Percentiles rank a stretch among this genome's conserved stretches.
Evolutionary conservation across 2,113 vertebrate genomes (phyloP).

Genomic region (Oceanodroma tethys): DNA sequence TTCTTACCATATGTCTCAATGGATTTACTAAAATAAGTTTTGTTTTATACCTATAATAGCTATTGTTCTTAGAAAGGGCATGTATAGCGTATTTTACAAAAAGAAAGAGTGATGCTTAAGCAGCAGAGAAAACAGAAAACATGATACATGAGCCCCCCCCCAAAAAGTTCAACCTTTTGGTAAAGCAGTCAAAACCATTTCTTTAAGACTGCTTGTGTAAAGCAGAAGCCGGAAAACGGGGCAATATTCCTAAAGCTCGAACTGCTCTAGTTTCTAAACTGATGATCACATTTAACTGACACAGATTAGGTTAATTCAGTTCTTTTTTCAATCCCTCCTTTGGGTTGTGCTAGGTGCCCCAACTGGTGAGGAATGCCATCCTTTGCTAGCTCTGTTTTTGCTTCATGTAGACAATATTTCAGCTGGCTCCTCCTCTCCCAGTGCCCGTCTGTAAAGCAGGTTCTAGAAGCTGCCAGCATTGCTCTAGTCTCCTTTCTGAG

Average conservation of each 20-base stretch:
- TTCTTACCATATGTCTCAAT: conserved; percentile 1
- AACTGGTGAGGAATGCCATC: neutral
- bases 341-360: neutral
- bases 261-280: neutral
- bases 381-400: neutral
- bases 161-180: neutral
- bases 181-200: neutral
- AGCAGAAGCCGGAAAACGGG: neutral
- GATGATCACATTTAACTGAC: neutral
- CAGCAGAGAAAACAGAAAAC: neutral
- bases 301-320: neutral
- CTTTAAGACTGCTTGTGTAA: neutral
- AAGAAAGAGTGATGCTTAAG: neutral
- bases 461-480: neutral
- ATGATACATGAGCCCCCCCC: neutral
- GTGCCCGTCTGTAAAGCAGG: neutral
- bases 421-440: neutral
- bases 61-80: neutral
- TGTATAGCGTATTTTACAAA: neutral
- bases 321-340: neutral
- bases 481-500: neutral
- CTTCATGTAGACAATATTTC: neutral
- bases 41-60: neutral
- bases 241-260: neutral
- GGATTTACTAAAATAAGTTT: neutral